These are phyloP conservation scores for Temnothorax nylanderi DNA, from an alignment of 1,140 invertebrate genomes.

Conservation along the genomic window DNA sequence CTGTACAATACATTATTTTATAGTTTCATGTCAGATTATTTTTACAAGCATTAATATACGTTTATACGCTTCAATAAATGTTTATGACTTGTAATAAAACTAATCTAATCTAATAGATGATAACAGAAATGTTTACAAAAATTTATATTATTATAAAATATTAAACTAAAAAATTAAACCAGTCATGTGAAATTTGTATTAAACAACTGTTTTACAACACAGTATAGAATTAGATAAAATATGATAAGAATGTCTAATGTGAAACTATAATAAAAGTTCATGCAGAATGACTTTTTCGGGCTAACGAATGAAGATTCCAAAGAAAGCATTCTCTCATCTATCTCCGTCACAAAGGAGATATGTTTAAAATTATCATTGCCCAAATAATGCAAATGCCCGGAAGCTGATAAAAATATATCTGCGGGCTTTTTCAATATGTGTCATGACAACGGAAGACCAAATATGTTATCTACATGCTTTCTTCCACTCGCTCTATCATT, in stretches of 20 bases:
- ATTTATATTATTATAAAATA: neutral
- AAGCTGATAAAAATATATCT: slow-evolving; percentile 15
- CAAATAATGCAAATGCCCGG: neutral
- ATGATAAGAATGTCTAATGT: neutral
- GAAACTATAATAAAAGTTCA: neutral
- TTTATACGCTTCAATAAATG: no score
- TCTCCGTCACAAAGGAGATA: neutral
- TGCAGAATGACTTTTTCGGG: neutral
- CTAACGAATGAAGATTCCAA: neutral
- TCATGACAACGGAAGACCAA: neutral
- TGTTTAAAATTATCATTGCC: neutral
- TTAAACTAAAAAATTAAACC: neutral
- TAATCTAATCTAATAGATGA: neutral
- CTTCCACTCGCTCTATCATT: neutral
- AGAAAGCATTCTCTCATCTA: neutral
- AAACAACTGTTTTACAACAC: neutral
- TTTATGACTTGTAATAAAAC: neutral
- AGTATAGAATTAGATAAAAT: neutral
- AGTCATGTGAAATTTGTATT: no score
- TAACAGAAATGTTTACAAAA: neutral
- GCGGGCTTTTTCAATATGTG: neutral
- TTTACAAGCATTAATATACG: neutral
- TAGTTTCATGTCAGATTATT: neutral
- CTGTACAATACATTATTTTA: neutral
- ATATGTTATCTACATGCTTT: neutral